These are phyloP conservation scores for Rhipidura dahli DNA, from an alignment of 2,113 vertebrate genomes.

Conservation along the genomic window DNA sequence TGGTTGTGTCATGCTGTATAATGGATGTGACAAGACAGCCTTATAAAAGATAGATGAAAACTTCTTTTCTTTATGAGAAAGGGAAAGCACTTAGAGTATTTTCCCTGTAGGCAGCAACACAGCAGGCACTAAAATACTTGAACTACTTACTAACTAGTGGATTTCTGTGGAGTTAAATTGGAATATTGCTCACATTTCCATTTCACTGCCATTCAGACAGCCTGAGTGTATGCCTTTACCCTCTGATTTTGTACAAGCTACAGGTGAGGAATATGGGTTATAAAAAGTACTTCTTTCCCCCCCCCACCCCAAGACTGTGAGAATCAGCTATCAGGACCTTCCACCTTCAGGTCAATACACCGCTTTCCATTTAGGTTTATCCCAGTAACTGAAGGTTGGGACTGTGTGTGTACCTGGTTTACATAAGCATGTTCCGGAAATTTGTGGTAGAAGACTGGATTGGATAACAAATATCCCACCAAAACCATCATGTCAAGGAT, in stretches of 20 bases:
- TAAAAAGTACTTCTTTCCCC: not conserved
- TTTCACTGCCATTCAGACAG: not conserved
- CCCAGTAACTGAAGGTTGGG: not conserved
- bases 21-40: slow-evolving; percentile 21
- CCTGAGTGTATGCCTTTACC: not conserved
- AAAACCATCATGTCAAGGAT: not conserved
- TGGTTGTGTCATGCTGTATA: not conserved
- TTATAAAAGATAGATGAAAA: slow-evolving; percentile 48
- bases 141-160: slow-evolving; percentile 18
- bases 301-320: not conserved
- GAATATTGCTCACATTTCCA: not conserved
- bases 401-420: not conserved
- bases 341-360: not conserved
- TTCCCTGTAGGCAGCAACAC: slow-evolving; percentile 47
- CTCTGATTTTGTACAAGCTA: not conserved
- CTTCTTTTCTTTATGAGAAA: slow-evolving; percentile 1
- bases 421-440: not conserved
- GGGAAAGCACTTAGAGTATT: slow-evolving; percentile 40
- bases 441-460: not conserved
- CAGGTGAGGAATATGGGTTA: not conserved
- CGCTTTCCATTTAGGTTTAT: not conserved
- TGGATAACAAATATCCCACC: not conserved
- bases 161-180: not conserved
- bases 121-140: slow-evolving; percentile 15
- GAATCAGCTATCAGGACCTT: not conserved